These are phyloP conservation scores for Penaeus monodon DNA, from an alignment of 2,888 invertebrate genomes.

Conservation along the genomic window DNA sequence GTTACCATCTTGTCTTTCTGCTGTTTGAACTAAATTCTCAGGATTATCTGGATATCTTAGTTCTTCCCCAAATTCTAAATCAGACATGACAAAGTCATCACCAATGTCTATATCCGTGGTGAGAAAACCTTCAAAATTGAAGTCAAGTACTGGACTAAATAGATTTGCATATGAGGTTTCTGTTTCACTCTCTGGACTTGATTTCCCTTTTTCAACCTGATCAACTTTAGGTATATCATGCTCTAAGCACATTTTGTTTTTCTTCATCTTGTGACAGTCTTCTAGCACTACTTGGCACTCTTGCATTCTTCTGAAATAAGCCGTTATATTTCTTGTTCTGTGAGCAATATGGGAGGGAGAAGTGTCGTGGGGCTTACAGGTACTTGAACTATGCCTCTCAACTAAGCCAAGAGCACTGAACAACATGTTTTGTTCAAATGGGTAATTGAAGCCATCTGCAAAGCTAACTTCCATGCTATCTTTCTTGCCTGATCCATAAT, in stretches of 20 bases:
- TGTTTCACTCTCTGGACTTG: not conserved
- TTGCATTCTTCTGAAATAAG: not conserved
- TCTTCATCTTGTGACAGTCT: not conserved
- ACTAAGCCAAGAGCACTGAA: slow-evolving; percentile 12
- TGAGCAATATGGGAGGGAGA: slow-evolving; percentile 21
- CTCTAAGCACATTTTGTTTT: not conserved
- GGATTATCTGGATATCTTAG: not conserved
- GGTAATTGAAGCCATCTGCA: not conserved
- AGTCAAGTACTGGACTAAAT: not conserved
- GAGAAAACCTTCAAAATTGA: slow-evolving; percentile 7
- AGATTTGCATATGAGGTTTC: not conserved
- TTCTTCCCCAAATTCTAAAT: not conserved
- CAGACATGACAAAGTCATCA: not conserved
- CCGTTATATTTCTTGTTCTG: slow-evolving; percentile 17
- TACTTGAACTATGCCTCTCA: not conserved
- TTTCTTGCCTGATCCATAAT: no score
- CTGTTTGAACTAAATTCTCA: not conserved
- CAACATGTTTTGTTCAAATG: not conserved
- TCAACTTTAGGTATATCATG: not conserved
- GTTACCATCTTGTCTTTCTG: not conserved
- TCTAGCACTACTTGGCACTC: not conserved
- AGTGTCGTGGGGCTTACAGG: not conserved
- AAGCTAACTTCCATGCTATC: no score
- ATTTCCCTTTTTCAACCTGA: not conserved
- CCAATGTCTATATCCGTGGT: not conserved